These are phyloP conservation scores for Styela clava DNA, from an alignment of 23 tunicate species.

Conservation along the genomic window DNA sequence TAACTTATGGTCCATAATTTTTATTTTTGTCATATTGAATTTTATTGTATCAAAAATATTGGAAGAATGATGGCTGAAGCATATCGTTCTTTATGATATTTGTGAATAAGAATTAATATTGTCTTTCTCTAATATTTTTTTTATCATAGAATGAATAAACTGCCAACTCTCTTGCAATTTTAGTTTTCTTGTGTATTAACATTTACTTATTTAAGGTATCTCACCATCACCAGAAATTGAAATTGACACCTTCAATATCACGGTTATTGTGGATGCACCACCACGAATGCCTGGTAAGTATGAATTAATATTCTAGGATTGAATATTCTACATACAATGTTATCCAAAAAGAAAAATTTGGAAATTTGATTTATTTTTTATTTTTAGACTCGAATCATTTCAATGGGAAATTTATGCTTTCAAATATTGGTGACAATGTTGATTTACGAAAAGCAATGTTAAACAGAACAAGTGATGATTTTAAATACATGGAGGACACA, in stretches of 20 bases:
- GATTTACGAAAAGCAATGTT: neutral
- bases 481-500: neutral
- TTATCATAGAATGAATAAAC: too few species aligned
- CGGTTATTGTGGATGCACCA: neutral
- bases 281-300: conserved; percentile 9
- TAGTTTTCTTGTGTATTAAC: neutral
- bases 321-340: neutral
- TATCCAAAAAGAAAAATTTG: neutral
- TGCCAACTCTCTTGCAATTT: neutral
- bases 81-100: too few species aligned
- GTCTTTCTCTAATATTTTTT: too few species aligned
- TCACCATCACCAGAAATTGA: conserved; percentile 4
- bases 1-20: neutral
- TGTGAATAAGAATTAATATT: too few species aligned
- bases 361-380: neutral
- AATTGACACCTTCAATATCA: conserved; percentile 4
- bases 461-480: neutral
- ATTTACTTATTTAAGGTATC: neutral
- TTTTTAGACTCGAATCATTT: neutral
- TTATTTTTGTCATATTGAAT: too few species aligned
- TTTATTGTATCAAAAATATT: too few species aligned
- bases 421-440: neutral
- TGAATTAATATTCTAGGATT: neutral
- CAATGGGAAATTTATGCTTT: neutral
- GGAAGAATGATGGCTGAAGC: too few species aligned